phyloP scores from a whole-genome alignment of 2,113 vertebrate genomes.

The Pachypanchax playfairii region DNA sequence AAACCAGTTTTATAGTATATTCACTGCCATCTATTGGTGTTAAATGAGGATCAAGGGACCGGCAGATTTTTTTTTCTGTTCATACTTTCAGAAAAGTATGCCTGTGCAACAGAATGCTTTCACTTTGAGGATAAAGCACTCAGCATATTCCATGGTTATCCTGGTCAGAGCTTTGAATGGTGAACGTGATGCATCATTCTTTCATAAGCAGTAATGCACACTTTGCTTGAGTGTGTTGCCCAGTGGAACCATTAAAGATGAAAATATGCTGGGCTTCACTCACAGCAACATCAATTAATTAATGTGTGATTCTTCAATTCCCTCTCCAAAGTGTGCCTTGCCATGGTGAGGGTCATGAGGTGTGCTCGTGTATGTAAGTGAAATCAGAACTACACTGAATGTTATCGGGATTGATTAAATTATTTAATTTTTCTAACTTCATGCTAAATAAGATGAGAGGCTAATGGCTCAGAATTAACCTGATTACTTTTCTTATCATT shows the following conservation, averaged over 20 bases:
- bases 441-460: conserved; percentile 11
- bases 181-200: conserved; percentile 70
- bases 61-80: not conserved
- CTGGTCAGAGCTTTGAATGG: conserved; percentile 35
- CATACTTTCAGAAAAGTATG: conserved; percentile 2
- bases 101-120: conserved; percentile 14
- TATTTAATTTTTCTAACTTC: conserved; percentile 29
- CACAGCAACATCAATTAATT: conserved; percentile 56
- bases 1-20: not conserved
- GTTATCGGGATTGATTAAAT: conserved; percentile 17
- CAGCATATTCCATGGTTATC: conserved; percentile 48
- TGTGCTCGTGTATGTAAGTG: not conserved
- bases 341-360: conserved; percentile 4
- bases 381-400: conserved; percentile 1
- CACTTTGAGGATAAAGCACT: conserved; percentile 31
- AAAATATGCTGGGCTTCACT: conserved; percentile 52
- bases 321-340: conserved; percentile 9
- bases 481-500: conserved; percentile 3
- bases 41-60: not conserved
- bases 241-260: conserved; percentile 53
- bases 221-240: conserved; percentile 59
- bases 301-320: conserved; percentile 30
- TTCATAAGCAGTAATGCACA: conserved; percentile 74
- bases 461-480: conserved; percentile 12
- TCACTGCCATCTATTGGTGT: not conserved